These are phyloP conservation scores for Agonum fuliginosum DNA, from an alignment of 2,888 invertebrate genomes.

Conservation along the genomic window DNA sequence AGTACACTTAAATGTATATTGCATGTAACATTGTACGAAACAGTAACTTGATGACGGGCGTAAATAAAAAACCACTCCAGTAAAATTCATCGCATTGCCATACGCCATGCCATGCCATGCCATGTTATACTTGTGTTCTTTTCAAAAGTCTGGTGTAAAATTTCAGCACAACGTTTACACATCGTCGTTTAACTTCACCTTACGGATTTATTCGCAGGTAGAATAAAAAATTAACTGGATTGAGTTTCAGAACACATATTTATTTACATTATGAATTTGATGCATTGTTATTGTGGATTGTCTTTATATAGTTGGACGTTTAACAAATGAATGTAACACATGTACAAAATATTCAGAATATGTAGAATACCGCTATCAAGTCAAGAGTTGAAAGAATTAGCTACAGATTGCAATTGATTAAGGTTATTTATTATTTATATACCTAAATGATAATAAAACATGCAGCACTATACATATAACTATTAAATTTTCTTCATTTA, in stretches of 20 bases:
- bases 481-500: no score
- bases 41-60: constrained; percentile 21
- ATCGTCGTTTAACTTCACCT: constrained; percentile 48
- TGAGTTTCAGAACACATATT: constrained; percentile 16
- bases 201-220: constrained; percentile 38
- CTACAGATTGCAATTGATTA: no score
- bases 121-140: no score
- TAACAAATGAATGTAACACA: no score
- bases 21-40: constrained; percentile 15
- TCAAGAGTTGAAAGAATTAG: no score
- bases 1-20: constrained; percentile 3
- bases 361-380: no score
- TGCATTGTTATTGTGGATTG: not conserved
- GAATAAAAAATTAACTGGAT: not conserved
- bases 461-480: no score
- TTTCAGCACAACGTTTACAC: constrained; percentile 47
- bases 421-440: no score
- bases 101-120: no score
- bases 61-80: constrained; percentile 6
- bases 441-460: no score
- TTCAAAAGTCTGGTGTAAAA: constrained; percentile 24
- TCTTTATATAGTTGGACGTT: no score
- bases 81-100: constrained; percentile 27
- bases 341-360: no score
- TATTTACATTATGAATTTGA: not conserved